Conservation (phyloP, 2,888 invertebrate species). For the Eumerus sabulonum region DNA sequence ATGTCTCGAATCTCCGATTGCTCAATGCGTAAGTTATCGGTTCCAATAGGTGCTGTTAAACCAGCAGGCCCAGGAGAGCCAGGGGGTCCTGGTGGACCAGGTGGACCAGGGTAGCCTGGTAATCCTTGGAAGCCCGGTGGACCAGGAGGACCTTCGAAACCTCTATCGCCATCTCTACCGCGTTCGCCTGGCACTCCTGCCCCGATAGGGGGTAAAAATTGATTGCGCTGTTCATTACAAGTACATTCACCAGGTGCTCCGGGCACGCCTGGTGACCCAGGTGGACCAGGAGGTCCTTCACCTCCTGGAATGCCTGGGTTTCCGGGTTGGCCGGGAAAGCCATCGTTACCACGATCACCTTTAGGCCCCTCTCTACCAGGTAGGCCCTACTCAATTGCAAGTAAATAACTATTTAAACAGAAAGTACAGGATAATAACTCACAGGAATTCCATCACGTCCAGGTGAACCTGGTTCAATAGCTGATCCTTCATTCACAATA, state of each 20-base stretch:
- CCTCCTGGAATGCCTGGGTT: conserved; percentile 71
- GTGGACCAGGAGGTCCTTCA: conserved; percentile 18
- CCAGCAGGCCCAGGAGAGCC: conserved; percentile 79
- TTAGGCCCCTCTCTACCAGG: conserved; percentile 10
- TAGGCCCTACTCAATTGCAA: not conserved
- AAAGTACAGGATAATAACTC: not conserved
- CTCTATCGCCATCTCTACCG: conserved; percentile 47
- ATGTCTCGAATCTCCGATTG: conserved; percentile 88
- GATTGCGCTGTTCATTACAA: conserved; percentile 31
- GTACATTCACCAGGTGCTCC: conserved; percentile 78
- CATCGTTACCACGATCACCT: conserved; percentile 72
- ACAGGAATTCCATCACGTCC: conserved; percentile 34
- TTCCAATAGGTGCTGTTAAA: conserved; percentile 68
- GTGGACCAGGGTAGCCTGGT: conserved; percentile 80
- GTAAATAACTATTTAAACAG: not conserved
- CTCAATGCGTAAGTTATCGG: conserved; percentile 57
- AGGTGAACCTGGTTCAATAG: conserved; percentile 17
- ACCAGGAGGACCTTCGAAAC: conserved; percentile 41
- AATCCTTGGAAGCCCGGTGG: conserved; percentile 71
- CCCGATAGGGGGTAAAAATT: not conserved
- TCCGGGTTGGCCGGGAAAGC: conserved; percentile 72
- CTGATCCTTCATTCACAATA: conserved; percentile 27
- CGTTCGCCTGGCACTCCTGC: conserved; percentile 78
- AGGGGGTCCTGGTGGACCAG: conserved; percentile 78
- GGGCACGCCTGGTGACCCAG: conserved; percentile 71